A percentile compares a stretch with the other conserved stretches of the same genome.
Evolutionary conservation across 2,888 invertebrate genomes (phyloP).

Genomic region (Lycophotia porphyrea): DNA sequence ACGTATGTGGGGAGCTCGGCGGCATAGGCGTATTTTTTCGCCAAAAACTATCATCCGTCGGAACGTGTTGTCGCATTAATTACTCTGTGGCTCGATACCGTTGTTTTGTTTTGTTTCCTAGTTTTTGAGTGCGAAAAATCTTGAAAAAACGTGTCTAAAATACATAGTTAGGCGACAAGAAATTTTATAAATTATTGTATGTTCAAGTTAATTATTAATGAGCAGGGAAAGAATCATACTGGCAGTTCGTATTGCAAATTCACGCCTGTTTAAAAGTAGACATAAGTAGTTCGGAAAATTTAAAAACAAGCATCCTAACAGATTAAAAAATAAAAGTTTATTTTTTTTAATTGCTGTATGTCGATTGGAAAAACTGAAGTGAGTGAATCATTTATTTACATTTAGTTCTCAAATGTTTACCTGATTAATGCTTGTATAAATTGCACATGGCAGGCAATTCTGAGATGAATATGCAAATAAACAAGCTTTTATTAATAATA

Average conservation of each 20-base stretch:
- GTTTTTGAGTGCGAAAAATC: constrained; percentile 17
- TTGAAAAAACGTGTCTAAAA: not conserved
- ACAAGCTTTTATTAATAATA: constrained; percentile 39
- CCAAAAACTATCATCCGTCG: constrained; percentile 84
- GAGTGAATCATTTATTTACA: constrained; percentile 17
- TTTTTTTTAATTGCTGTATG: not conserved
- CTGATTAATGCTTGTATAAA: constrained; percentile 52
- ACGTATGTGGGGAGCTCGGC: constrained; percentile 48
- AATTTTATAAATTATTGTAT: not conserved
- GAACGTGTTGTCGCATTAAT: constrained; percentile 79
- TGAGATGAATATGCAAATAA: constrained; percentile 58
- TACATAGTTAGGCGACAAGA: not conserved
- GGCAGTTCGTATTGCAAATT: not conserved
- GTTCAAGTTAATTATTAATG: not conserved
- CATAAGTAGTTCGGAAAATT: no score
- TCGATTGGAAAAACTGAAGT: not conserved
- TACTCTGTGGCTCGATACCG: constrained; percentile 55
- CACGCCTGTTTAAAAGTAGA: not conserved
- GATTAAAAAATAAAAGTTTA: not conserved
- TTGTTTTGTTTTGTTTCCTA: constrained; percentile 51
- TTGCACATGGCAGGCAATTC: constrained; percentile 45
- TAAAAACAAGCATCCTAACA: not conserved
- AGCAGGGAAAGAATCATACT: not conserved
- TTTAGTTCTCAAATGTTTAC: constrained; percentile 30
- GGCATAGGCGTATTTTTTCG: constrained; percentile 87